Evolutionary conservation across 2,113 vertebrate species (phyloP).

Genomic region (Aramus guarauna): DNA sequence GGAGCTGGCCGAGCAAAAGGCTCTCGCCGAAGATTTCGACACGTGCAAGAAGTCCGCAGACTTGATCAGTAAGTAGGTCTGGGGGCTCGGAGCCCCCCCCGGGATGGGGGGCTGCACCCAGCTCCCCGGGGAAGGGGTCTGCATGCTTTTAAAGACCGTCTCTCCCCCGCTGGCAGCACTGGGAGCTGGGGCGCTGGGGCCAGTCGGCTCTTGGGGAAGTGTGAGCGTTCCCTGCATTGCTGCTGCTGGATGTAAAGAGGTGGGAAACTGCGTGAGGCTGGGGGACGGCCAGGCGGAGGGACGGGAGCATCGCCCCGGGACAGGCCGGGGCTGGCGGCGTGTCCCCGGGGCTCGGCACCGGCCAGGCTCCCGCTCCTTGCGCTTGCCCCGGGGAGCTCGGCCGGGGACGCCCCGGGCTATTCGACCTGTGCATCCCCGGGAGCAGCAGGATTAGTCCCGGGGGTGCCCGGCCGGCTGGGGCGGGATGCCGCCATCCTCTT

Average conservation of each 20-base stretch:
- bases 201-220: not conserved
- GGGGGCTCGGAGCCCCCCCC: not conserved
- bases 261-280: fast-evolving
- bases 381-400: too few relatives aligned
- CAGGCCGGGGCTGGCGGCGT: not conserved
- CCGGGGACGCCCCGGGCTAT: not conserved
- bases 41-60: slow-evolving; percentile 74
- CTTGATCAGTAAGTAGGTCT: slow-evolving; percentile 72
- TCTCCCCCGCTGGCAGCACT: not conserved
- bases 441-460: not conserved
- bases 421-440: fast-evolving
- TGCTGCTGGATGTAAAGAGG: not conserved
- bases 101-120: not conserved
- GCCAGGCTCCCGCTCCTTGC: not conserved
- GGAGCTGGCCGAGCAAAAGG: slow-evolving; percentile 64
- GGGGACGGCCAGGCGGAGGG: not conserved
- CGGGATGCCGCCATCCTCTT: not conserved
- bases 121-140: not conserved
- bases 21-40: slow-evolving; percentile 75
- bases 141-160: not conserved
- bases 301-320: not conserved
- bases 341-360: not conserved
- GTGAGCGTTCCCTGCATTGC: fast-evolving
- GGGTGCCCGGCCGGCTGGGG: not conserved
- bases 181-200: not conserved